Base-by-base conservation (phyloP, 2,113 vertebrate species). In the Pundamilia nyererei region DNA sequence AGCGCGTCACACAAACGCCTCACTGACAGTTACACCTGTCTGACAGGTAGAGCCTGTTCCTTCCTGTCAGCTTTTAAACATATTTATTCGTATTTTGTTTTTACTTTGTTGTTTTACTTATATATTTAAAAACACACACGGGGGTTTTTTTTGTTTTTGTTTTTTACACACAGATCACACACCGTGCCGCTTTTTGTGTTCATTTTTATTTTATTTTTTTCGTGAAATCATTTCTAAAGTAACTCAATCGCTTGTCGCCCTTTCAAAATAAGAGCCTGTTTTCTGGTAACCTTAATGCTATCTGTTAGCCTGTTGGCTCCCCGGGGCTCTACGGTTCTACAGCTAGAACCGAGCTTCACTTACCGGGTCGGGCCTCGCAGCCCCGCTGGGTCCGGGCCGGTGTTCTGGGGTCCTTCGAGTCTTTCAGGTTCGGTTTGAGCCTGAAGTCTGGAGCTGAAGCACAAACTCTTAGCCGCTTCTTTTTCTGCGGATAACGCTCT, bases 201-300 rank as follows among this genome's bases (percentile, higher is more conserved):
- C 4, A 62, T 6, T n/a, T 65, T 4, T 62, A 4, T 19, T 33
- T 62, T 17, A 11, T 11, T 21, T 26, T 54, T 58, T 24, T 24
- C 24, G 24, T 24, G 24, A 24, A 24, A 24, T 24, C 24, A 24
- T 24, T 24, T 24, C 24, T 24, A 24, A 24, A 24, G 24, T 62
- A 35, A 65, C 33, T 65, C 17, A 35, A 65, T 7, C 6, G 17
- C 17, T n/a, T 19, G 14, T 21, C 19, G 10, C 35, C 19, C 33
- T 68, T 68, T 81, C 62, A 47, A 68, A 68, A 40, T 68, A 68
- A 68, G 19, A 68, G 62, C 15, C 9, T 68, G 60, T 68, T 68
- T 68, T 68, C 33, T 35, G 60, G 33, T 38, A 6, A 38, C 0
- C 19, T 38, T 2, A 3, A 35, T 26, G 40, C n/a, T 72, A 45